Evolutionary conservation across 2,797 vertebrate genomes (phyloP).

Genomic region (Falco naumanni): DNA sequence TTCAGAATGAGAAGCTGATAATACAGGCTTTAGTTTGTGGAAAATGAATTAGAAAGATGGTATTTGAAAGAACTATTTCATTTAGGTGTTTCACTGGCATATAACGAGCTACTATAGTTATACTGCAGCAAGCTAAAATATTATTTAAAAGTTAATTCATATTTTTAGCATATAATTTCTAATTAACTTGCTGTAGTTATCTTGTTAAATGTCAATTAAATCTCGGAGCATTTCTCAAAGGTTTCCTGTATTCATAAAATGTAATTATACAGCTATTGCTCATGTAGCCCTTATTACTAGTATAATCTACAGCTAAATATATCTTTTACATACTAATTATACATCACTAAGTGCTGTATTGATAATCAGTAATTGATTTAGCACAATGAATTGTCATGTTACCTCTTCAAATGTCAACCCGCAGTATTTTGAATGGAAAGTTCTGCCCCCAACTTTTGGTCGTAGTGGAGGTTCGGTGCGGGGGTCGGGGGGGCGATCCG

Average conservation of each 20-base stretch:
- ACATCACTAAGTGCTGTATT: slow-evolving; percentile 67
- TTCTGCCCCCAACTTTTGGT: not conserved
- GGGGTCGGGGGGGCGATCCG: not conserved
- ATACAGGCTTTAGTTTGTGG: slow-evolving; percentile 54
- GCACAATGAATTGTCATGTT: slow-evolving; percentile 62
- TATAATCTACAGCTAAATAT: slow-evolving; percentile 75
- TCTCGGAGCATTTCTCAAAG: slow-evolving; percentile 76
- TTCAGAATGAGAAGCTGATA: slow-evolving; percentile 59
- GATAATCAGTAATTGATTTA: slow-evolving; percentile 78
- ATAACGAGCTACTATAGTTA: slow-evolving; percentile 47
- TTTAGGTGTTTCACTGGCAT: slow-evolving; percentile 67
- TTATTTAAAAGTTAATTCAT: slow-evolving; percentile 81
- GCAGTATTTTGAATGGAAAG: not conserved
- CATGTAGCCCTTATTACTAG: slow-evolving; percentile 70
- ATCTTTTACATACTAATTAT: slow-evolving; percentile 72
- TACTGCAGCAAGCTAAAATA: slow-evolving; percentile 74
- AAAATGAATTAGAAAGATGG: slow-evolving; percentile 49
- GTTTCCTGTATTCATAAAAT: slow-evolving; percentile 79
- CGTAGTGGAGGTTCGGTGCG: not conserved
- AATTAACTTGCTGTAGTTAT: slow-evolving; percentile 83
- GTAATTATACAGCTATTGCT: slow-evolving; percentile 78
- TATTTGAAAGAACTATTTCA: slow-evolving; percentile 54
- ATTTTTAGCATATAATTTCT: slow-evolving; percentile 83
- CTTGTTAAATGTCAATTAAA: slow-evolving; percentile 85
- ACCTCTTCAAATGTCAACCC: slow-evolving; percentile 32